These are phyloP conservation scores for Tapirus indicus DNA, from an alignment of 2,797 vertebrate genomes.

Conservation along the genomic window DNA sequence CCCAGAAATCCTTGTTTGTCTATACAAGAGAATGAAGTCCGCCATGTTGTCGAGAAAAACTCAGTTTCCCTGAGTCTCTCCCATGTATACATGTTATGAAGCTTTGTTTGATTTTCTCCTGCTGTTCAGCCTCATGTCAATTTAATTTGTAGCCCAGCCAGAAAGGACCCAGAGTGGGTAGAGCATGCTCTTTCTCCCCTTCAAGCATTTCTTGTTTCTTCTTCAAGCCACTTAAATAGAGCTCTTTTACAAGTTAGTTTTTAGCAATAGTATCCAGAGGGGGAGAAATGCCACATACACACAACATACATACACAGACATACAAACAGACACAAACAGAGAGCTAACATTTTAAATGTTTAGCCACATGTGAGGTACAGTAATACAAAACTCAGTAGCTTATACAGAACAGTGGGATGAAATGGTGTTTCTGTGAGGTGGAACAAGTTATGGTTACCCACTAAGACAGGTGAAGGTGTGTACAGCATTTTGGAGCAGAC, in stretches of 20 bases:
- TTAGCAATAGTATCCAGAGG: background rate
- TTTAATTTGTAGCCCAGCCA: too few species aligned
- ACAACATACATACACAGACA: background rate
- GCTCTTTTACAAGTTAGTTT: background rate
- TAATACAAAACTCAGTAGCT: background rate
- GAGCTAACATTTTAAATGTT: background rate
- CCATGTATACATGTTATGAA: too few species aligned
- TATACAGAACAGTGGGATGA: background rate
- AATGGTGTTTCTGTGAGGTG: background rate
- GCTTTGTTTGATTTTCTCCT: too few species aligned
- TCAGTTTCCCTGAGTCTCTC: too few species aligned
- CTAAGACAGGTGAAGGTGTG: background rate
- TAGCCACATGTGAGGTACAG: background rate
- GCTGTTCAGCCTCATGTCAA: too few species aligned
- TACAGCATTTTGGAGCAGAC: background rate
- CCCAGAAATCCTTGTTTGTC: too few species aligned
- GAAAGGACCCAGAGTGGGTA: too few species aligned
- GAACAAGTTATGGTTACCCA: background rate
- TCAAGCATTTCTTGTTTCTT: background rate
- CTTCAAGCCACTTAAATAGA: background rate
- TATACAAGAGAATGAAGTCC: too few species aligned
- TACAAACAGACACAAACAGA: background rate
- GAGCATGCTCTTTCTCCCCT: too few species aligned
- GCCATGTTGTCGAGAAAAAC: too few species aligned
- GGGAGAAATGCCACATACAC: too few species aligned